Conservation (phyloP, 2,113 vertebrate species). For the Oreochromis spilurus region DNA sequence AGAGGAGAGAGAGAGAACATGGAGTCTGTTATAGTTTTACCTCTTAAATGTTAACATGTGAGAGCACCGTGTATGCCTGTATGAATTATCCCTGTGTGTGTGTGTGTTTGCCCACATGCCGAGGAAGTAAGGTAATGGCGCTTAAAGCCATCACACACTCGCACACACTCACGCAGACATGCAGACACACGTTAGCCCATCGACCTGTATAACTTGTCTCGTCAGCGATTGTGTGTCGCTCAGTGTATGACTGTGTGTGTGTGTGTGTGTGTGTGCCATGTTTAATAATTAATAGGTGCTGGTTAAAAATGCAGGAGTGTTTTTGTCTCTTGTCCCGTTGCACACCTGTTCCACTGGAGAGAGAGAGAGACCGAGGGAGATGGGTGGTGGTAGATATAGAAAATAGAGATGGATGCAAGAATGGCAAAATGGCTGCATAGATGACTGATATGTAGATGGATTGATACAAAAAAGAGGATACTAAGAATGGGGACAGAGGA, state of each 20-base stretch:
- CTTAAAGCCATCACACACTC: slow-evolving; percentile 54
- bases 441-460: background rate
- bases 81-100: slow-evolving; percentile 47
- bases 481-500: background rate
- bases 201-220: slow-evolving; percentile 71
- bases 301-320: slow-evolving; percentile 74
- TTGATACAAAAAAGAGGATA: background rate
- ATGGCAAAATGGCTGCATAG: background rate
- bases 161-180: slow-evolving; percentile 36
- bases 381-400: background rate
- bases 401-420: background rate
- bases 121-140: slow-evolving; percentile 64
- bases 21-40: slow-evolving; percentile 56
- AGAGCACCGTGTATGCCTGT: slow-evolving; percentile 40
- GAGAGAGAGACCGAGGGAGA: background rate
- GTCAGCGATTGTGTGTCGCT: slow-evolving; percentile 59
- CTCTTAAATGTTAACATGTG: slow-evolving; percentile 68
- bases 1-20: slow-evolving; percentile 7
- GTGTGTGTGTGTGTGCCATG: slow-evolving; percentile 16
- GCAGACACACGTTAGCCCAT: slow-evolving; percentile 68
- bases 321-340: slow-evolving; percentile 65
- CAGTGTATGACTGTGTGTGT: slow-evolving; percentile 22
- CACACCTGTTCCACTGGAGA: slow-evolving; percentile 66
- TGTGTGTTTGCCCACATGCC: slow-evolving; percentile 42
- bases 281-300: slow-evolving; percentile 71